phyloP scores from a whole-genome alignment of 2,888 invertebrate genomes.

The Leptarthrus brevirostris region DNA sequence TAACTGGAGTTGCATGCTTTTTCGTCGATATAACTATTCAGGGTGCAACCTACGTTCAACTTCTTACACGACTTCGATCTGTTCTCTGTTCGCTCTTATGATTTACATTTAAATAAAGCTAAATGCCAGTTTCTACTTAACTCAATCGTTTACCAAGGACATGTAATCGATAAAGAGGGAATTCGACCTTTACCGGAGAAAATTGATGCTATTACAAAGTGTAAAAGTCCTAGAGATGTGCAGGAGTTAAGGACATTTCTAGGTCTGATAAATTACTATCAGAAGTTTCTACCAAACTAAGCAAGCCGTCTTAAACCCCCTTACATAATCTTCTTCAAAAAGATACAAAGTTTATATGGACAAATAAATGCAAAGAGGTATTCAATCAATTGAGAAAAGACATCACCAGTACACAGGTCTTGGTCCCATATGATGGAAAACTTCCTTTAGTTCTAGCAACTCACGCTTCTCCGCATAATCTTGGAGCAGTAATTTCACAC shows the following conservation, averaged over 20 bases:
- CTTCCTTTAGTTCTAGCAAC: background rate
- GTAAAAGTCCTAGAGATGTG: background rate
- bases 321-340: background rate
- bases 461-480: background rate
- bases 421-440: background rate
- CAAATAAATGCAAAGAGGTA: background rate
- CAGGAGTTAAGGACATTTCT: conserved; percentile 6
- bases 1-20: background rate
- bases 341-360: background rate
- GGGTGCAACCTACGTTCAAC: background rate
- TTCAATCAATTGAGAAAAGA: background rate
- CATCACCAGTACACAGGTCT: background rate
- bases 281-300: background rate
- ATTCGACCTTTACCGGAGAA: background rate
- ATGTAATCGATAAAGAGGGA: background rate
- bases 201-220: conserved; percentile 4
- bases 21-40: background rate
- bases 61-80: background rate
- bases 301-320: background rate
- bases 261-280: background rate
- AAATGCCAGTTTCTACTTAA: background rate
- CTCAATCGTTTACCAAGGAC: background rate
- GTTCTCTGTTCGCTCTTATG: background rate
- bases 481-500: conserved; percentile 19
- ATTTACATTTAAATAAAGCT: background rate